Evolutionary conservation across 2,888 invertebrate genomes (phyloP).

Genomic region (Dromius quadrimaculatus): DNA sequence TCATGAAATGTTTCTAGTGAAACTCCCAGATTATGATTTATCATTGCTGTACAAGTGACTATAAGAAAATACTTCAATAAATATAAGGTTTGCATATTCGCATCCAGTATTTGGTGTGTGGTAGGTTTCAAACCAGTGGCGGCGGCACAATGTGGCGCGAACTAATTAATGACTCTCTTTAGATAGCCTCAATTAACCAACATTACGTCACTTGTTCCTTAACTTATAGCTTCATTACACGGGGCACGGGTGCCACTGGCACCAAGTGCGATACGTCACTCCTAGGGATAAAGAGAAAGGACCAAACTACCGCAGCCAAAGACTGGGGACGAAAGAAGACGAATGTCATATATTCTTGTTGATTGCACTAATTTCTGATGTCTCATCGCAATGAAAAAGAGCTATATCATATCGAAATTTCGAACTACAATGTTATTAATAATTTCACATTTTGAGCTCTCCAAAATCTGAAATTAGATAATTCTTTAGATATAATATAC

Average conservation of each 20-base stretch:
- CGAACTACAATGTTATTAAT: too few species aligned
- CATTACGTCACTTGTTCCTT: conserved; percentile 60
- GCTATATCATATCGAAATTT: too few species aligned
- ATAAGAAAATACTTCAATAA: too few species aligned
- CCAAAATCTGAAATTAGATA: too few species aligned
- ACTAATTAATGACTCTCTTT: conserved; percentile 62
- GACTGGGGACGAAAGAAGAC: not conserved
- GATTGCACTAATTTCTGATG: too few species aligned
- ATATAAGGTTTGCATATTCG: not conserved
- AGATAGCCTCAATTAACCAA: conserved; percentile 62
- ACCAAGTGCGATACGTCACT: conserved; percentile 16
- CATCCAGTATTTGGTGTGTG: conserved; percentile 1
- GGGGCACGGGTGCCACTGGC: conserved; percentile 37
- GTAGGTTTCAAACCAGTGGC: conserved; percentile 25
- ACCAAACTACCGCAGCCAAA: not conserved
- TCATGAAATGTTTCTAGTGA: too few species aligned
- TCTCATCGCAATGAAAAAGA: too few species aligned
- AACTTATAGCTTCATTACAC: conserved; percentile 63
- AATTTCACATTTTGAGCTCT: too few species aligned
- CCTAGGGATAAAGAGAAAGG: not conserved
- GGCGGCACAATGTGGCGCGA: conserved; percentile 12
- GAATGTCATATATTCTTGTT: not conserved
- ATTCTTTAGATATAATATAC: too few species aligned
- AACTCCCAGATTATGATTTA: too few species aligned
- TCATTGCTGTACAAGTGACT: too few species aligned